Base-by-base conservation (phyloP, 1,140 invertebrate genomes). In the Conus betulinus region DNA sequence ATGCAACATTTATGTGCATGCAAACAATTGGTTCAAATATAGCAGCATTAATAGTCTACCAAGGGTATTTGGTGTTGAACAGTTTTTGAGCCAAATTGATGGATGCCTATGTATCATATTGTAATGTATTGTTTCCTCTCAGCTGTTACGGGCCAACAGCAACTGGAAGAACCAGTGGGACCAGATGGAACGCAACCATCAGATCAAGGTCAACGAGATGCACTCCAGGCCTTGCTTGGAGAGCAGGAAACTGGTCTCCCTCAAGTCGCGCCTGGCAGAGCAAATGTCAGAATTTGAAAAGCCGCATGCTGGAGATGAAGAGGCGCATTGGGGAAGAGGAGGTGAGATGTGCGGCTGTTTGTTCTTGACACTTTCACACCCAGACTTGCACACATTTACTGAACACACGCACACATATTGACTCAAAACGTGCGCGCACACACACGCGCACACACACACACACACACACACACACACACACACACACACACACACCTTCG, bases 291-390 rank as follows among this genome's bases (percentile, higher is more conserved):
- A 76, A 7, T 87, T 78, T 57, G 85, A 87, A 87, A 51, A 5
- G 13, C 20, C 85, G 74, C 74, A 78, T 87, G 71, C 51, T 78
- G 39, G 85, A 87, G 57, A 71, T 23, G 89, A 92, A 55, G 89
- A 87, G 84, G 88, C 90, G 88, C 88, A 91, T 39, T n/a, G 63
- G 25, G 51, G 79, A 87, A 63, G 74, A 86, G 51, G 74, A 89
- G 71, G 74, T 89, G n/a, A 83, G 81, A 78, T 11, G 17, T 27
- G 39, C 39, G 11, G 39, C 10, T 7, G 25, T 39, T 78, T 8
- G 7, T n/a, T 39, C 39, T 39, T 39, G 39, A 39, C 39, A 39
- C 39, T 39, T 39, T 39, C 39, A 39, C 39, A 39, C 39, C 39
- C 39, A 39, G 39, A 39, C 39, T 39, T 39, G 39, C 39, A 39